Base-by-base conservation (phyloP, 2,888 invertebrate species). In the Parnassius smintheus region DNA sequence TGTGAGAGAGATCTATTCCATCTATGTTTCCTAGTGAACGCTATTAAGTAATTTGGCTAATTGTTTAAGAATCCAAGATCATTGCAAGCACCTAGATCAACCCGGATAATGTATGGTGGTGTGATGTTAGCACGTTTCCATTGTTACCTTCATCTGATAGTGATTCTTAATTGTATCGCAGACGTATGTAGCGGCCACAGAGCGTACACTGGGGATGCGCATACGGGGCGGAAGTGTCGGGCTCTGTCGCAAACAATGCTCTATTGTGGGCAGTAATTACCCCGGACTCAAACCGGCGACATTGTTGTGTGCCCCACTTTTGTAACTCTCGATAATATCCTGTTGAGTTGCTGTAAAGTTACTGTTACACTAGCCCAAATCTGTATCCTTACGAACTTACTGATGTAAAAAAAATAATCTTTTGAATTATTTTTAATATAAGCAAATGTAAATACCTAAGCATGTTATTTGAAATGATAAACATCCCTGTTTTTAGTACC, bases 191-290 rank as follows among this genome's bases (percentile, higher is more conserved):
- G 49, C 41, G 49, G 13, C n/a, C 41, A 35, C 48, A 35, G 2
- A 35, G 79, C 76, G 62, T 66, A 76, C 80, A 75, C 80, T 80
- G 83, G 81, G 79, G 81, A 81, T 75, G 79, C 74, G 69, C 65
- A 69, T 64, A 55, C 55, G 69, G 75, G 73, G 77, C 83, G 88
- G 88, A 87, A 83, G 82, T 80, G 81, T 74, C 75, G 76, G 74
- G 64, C 64, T 52, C 50, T 78, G 80, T 79, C 78, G 73, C 77
- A 81, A 75, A 89, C 89, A 90, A 89, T 88, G 77, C 81, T 63
- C 86, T 78, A 89, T 90, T 91, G 89, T 89, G 80, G 78, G 71
- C 67, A 66, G 78, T 81, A 83, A 85, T 84, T 83, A 82, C 76
- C 76, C 72, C 66, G 70, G 71, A 73, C 83, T 77, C 80, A 81